Conservation (phyloP, 2,888 invertebrate species). For the Camptogramma bilineatum region DNA sequence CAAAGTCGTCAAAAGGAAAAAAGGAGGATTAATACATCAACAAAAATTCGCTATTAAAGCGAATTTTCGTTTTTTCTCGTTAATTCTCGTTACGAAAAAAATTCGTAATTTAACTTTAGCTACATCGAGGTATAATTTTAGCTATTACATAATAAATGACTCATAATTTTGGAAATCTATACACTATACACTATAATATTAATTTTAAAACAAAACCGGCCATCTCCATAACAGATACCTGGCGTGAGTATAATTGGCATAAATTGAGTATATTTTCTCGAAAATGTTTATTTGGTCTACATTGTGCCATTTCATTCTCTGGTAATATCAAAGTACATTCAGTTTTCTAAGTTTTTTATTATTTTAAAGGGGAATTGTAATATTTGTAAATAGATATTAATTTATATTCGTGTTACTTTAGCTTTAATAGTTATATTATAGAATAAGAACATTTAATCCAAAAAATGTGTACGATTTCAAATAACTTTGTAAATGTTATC, state of each 20-base stretch:
- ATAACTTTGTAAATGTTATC: conserved; percentile 48
- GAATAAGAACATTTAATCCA: conserved; percentile 66
- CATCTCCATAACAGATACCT: neutral
- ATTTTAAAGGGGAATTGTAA: conserved; percentile 59
- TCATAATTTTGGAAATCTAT: too few relatives aligned
- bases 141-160: too few relatives aligned
- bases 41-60: too few relatives aligned
- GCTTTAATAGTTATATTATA: conserved; percentile 82
- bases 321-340: conserved; percentile 36
- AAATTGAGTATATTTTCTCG: conserved; percentile 21
- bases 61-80: too few relatives aligned
- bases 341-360: conserved; percentile 33
- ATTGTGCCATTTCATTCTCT: conserved; percentile 46
- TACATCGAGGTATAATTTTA: too few relatives aligned
- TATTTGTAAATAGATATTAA: conserved; percentile 82
- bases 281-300: conserved; percentile 38
- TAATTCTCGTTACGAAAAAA: too few relatives aligned
- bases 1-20: too few relatives aligned
- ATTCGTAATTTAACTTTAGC: too few relatives aligned
- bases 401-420: conserved; percentile 79
- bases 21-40: too few relatives aligned
- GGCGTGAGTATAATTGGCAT: conserved; percentile 19
- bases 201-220: too few relatives aligned
- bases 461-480: conserved; percentile 72
- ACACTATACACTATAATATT: too few relatives aligned